These are phyloP conservation scores for Lepilemur septentrionalis DNA, from an alignment of 2,797 vertebrate species.

Conservation along the genomic window DNA sequence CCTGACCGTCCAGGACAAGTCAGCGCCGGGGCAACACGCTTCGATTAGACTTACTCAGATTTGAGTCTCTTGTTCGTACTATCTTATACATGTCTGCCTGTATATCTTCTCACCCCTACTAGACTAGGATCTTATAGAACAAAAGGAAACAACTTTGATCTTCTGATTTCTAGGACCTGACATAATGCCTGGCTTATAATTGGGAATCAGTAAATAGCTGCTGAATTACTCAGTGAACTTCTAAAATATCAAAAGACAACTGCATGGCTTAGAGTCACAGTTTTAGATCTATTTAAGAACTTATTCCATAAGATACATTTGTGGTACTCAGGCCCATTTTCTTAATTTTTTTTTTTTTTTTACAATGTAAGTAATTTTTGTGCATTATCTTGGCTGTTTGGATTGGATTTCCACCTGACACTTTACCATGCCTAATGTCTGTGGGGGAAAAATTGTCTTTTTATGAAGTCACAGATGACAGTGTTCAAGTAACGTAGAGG, in stretches of 20 bases:
- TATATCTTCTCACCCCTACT: not conserved
- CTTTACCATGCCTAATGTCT: not conserved
- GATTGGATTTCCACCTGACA: constrained; percentile 4
- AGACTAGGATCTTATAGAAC: not conserved
- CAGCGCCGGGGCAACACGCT: not conserved
- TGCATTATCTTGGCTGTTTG: constrained; percentile 7
- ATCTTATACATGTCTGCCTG: not conserved
- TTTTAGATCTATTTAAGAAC: constrained; percentile 3
- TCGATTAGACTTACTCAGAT: not conserved
- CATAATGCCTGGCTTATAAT: not conserved
- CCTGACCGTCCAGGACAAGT: too few species aligned
- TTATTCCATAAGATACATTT: not conserved
- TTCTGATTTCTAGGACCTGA: not conserved
- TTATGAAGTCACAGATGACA: constrained; percentile 41
- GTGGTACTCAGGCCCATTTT: not conserved
- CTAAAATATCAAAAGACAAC: not conserved
- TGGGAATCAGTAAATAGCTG: not conserved
- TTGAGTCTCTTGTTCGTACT: not conserved
- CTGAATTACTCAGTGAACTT: not conserved
- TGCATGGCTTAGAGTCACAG: not conserved
- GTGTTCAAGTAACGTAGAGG: not conserved
- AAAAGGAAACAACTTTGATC: not conserved
- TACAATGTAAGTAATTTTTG: not conserved
- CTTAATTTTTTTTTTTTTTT: constrained; percentile 24
- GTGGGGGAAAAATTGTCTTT: not conserved